These are phyloP conservation scores for Catamblyrhynchus diadema DNA, from an alignment of 2,797 vertebrate genomes.

Conservation along the genomic window DNA sequence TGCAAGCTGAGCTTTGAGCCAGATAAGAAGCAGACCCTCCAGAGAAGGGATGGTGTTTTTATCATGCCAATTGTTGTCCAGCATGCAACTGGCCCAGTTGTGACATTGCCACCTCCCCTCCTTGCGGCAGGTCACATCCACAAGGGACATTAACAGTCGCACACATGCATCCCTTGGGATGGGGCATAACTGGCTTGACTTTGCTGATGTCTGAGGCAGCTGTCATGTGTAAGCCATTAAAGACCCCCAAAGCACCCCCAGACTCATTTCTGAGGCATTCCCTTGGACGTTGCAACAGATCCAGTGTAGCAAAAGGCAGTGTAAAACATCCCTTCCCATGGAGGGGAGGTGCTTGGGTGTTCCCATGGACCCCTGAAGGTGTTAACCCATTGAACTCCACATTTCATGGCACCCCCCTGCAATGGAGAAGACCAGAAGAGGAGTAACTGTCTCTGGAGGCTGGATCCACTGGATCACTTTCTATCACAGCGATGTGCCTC, in stretches of 20 bases:
- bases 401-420: fast-evolving
- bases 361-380: background rate
- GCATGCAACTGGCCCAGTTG: background rate
- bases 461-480: background rate
- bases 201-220: background rate
- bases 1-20: background rate
- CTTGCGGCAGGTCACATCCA: background rate
- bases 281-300: background rate
- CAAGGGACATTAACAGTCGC: background rate
- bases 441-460: background rate
- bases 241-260: background rate
- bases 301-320: background rate
- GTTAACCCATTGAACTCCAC: background rate
- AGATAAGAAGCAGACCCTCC: background rate
- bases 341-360: background rate
- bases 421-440: background rate
- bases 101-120: fast-evolving
- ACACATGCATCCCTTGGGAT: background rate
- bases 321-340: background rate
- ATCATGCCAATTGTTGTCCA: background rate
- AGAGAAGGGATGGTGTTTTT: background rate
- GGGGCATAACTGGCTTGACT: background rate
- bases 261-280: background rate
- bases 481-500: background rate
- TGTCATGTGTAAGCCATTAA: background rate